These are phyloP conservation scores for Tromatobia lineatoria DNA, from an alignment of 2,888 invertebrate genomes.

Conservation along the genomic window DNA sequence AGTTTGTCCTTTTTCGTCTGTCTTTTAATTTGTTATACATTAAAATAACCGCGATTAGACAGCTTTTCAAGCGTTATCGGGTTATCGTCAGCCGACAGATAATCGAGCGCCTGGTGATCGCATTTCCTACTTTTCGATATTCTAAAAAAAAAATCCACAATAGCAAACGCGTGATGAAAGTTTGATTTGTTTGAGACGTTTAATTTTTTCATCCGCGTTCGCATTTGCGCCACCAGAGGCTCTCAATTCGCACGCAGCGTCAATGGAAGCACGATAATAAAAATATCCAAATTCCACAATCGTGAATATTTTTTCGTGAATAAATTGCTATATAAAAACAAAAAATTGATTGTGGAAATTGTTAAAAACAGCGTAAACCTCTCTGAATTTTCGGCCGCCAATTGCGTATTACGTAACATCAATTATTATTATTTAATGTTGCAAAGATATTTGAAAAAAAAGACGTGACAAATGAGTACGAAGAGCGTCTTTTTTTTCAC, in stretches of 20 bases:
- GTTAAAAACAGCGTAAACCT: too few relatives aligned
- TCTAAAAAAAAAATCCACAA: slow-evolving; percentile 28
- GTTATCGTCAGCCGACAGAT: slow-evolving; percentile 39
- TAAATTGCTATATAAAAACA: background rate
- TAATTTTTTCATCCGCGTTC: slow-evolving; percentile 3
- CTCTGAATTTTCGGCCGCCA: slow-evolving; percentile 18
- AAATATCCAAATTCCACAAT: slow-evolving; percentile 59
- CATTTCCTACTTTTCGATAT: slow-evolving; percentile 32
- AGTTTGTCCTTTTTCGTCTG: slow-evolving; percentile 36
- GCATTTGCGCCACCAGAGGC: slow-evolving; percentile 11
- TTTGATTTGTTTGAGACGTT: slow-evolving; percentile 50
- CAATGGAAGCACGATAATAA: slow-evolving; percentile 65
- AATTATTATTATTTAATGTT: slow-evolving; percentile 15
- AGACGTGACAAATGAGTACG: slow-evolving; percentile 46
- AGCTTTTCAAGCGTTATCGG: slow-evolving; percentile 58
- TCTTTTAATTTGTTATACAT: slow-evolving; percentile 26
- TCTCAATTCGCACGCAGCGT: slow-evolving; percentile 46
- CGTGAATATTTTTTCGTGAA: slow-evolving; percentile 50
- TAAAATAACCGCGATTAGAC: slow-evolving; percentile 50
- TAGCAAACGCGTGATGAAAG: slow-evolving; percentile 31
- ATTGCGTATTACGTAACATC: slow-evolving; percentile 17
- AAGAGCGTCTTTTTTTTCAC: slow-evolving; percentile 36
- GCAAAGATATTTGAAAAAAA: background rate
- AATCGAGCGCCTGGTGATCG: slow-evolving; percentile 27
- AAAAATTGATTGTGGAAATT: slow-evolving; percentile 2